Evolutionary conservation across 2,113 vertebrate species (phyloP).

Genomic region (Indicator indicator): DNA sequence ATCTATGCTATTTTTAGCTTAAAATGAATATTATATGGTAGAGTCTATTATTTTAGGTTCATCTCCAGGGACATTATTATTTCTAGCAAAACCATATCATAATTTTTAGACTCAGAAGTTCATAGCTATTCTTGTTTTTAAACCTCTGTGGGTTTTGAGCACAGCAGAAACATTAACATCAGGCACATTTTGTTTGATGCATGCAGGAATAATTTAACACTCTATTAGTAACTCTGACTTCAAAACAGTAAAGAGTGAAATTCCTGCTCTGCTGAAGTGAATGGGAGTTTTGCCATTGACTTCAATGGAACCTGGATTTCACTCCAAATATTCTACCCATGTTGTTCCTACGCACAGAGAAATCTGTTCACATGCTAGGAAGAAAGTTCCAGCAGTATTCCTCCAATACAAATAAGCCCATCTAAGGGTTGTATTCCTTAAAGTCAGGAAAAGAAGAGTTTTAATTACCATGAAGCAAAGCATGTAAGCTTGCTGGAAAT

Average conservation of each 20-base stretch:
- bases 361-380: conserved; percentile 3
- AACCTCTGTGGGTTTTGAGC: conserved; percentile 30
- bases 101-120: not conserved
- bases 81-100: conserved; percentile 50
- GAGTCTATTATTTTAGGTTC: conserved; percentile 73
- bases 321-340: conserved; percentile 42
- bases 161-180: conserved; percentile 7
- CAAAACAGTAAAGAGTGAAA: conserved; percentile 54
- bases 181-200: conserved; percentile 37
- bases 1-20: conserved; percentile 72
- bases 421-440: not conserved
- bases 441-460: not conserved
- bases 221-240: conserved; percentile 58
- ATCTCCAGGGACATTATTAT: conserved; percentile 69
- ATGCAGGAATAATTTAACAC: conserved; percentile 38
- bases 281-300: conserved; percentile 52
- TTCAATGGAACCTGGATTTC: conserved; percentile 41
- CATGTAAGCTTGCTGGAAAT: not conserved
- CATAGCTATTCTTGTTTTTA: conserved; percentile 22
- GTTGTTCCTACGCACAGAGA: conserved; percentile 26
- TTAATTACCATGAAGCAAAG: not conserved
- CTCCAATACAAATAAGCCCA: not conserved
- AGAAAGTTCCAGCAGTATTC: conserved; percentile 17
- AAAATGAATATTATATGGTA: conserved; percentile 57
- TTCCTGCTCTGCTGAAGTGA: conserved; percentile 40